Base-by-base conservation (phyloP, 1,140 invertebrate species). In the Drosophila seguyi region DNA sequence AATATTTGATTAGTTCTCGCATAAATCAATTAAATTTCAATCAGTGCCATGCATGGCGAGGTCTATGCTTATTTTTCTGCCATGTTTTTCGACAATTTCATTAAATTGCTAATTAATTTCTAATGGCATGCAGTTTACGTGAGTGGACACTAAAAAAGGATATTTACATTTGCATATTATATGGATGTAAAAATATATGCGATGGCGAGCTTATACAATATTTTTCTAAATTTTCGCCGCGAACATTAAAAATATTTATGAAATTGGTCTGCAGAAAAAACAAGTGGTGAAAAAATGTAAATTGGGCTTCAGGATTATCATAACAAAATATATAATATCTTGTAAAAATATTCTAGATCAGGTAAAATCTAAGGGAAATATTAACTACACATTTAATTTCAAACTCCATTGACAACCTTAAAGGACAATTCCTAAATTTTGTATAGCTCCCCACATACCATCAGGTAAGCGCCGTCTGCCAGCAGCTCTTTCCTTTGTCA, bases 21-120 rank as follows among this genome's bases (percentile, higher is more conserved):
- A 67, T 67, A 55, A 67, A 69, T 62, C 44, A 48, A 66, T 66
- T 69, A 27, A 22, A 39, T 53, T 42, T 38, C 36, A 41, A 68
- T 63, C 58, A 31, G 14, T 10, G 55, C 5, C 13, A 59, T 67
- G 27, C 29, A 13, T 66, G 31, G 13, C n/a, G 27, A 34, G 58
- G 25, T 25, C 34, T 27, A 41, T 66, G 18, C 34, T 13, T 60
- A n/a, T 61, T 62, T 38, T 47, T 61, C 13, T 25, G 6, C 6
- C 34, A 22, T 27, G 8, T 25, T 63, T 39, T 48, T 65, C 11
- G 6, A 34, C 13, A 14, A 42, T 20, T 68, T 27, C 45, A 65
- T 69, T 27, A 36, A 53, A 67, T 53, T 53, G 45, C 36, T 44
- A 53, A 67, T 53, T 67, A 55, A 67, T 69, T 69, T 67, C 38